Base-by-base conservation (phyloP, 2,888 invertebrate species). In the Metalampra italica region DNA sequence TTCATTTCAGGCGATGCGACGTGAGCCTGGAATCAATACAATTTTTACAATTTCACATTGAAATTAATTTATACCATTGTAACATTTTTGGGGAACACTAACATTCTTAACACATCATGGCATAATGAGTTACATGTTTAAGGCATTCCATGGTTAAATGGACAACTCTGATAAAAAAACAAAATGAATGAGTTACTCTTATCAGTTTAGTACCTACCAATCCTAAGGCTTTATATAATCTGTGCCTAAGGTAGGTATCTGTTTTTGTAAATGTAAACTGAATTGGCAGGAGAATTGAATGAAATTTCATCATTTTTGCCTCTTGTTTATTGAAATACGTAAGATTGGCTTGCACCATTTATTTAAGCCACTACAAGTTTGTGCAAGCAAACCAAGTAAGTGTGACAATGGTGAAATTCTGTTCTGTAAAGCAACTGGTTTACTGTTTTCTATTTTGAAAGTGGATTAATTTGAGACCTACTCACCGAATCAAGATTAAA, bases 401-500 rank as follows among this genome's bases (percentile, higher is more conserved):
- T 30, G 29, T 29, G 34, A 51, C 50, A 47, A 46, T 51, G 51
- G 51, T 51, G 51, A 51, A 51, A 51, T 48, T 45, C 40, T 13
- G 22, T 46, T 47, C 14, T 42, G 38, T 22, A 9, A 46, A 14
- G 14, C 8, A 14, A 3, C 14, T 22, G 13, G 46, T 37, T 32
- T 30, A 29, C 41, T 34, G n/a, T n/a, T 47, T 38, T 29, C 34
- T 34, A 34, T 13, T 34, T 43, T 41, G 15, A 46, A 38, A 34
- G 15, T 50, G 34, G 14, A 46, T 40, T 29, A 51, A 39, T 29
- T 48, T 8, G 46, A 60, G 54, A 70, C 78, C 77, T 72, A 88
- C 90, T 95, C 91, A 95, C 94, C 93, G 92, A 93, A 78, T 96
- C 95, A 87, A 96, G 92, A 91, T 95, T 95, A 91, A 96, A 96